Base-by-base conservation (phyloP, 2,888 invertebrate species). In the Phrixothrix hirtus region DNA sequence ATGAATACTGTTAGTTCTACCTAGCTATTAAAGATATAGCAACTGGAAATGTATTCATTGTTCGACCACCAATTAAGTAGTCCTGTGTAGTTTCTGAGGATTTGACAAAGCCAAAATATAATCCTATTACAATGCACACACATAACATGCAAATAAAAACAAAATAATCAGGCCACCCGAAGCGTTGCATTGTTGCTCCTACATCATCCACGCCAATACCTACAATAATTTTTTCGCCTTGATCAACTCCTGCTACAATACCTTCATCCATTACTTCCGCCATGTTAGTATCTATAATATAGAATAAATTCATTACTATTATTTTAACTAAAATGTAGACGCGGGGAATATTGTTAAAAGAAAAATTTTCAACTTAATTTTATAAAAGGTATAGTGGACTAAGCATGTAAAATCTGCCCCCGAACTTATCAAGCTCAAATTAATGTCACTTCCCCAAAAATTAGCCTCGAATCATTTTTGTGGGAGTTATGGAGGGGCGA, bases 201-300 rank as follows among this genome's bases (percentile, higher is more conserved):
- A 50, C 37, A 16, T 50, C 55, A 9, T 45, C 42, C 14, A 49
- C 45, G 1, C 43, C 45, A 9, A 55, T 26, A 7, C 50, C 36
- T 1, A 37, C 35, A 17, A 68, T 62, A 6, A 59, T 50, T 43
- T 66, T 66, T 27, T 65, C 63, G 5, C 67, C 69, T 35, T 60
- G 59, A 54, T 67, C 65, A 29, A 53, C 61, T 13, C 55, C 46
- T 7, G 65, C 54, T 34, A 68, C 51, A 38, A 63, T 50, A n/a
- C 63, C 62, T 37, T 60, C 59, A 26, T 59, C 42, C 1, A 64
- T 46, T 2, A 55, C 52, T 46, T 67, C 65, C 1, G 63, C 59
- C 67, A 67, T 66, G n/a, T n/a, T n/a, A n/a, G n/a, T n/a, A n/a
- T n/a, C n/a, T n/a, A n/a, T n/a, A n/a, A n/a, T n/a, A n/a, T n/a